Conservation (phyloP, 2,113 vertebrate species). For the Thinocorus orbignyianus region DNA sequence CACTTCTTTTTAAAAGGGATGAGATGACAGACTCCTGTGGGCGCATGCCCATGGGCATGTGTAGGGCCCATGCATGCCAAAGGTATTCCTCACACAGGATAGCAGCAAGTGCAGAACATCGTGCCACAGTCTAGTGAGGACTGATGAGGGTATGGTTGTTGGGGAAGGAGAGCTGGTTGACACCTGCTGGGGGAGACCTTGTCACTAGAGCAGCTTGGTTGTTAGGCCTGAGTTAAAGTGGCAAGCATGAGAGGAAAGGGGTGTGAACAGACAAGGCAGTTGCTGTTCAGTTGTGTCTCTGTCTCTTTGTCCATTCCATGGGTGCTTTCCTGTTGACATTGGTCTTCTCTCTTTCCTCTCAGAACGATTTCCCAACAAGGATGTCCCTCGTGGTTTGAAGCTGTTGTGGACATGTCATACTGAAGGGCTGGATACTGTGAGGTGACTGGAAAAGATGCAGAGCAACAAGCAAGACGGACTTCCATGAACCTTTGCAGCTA, state of each 20-base stretch:
- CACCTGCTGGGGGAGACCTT: not conserved
- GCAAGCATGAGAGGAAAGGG: not conserved
- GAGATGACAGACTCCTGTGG: not conserved
- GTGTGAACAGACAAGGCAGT: not conserved
- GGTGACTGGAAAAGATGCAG: slow-evolving; percentile 32
- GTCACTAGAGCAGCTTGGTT: not conserved
- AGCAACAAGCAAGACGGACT: slow-evolving; percentile 53
- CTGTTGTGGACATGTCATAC: slow-evolving; percentile 32
- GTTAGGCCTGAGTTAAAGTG: not conserved
- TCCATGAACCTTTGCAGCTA: slow-evolving; percentile 34
- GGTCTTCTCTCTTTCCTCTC: slow-evolving; percentile 52
- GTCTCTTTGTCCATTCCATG: not conserved
- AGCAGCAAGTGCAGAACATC: not conserved
- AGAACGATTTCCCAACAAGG: slow-evolving; percentile 83
- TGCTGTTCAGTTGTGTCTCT: not conserved
- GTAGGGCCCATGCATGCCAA: not conserved
- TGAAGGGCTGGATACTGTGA: slow-evolving; percentile 45
- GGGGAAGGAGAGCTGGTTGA: not conserved
- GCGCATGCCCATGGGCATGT: accelerated
- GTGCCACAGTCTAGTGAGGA: not conserved
- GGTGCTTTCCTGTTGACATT: slow-evolving; percentile 16
- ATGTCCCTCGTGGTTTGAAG: slow-evolving; percentile 85
- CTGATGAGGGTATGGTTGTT: not conserved
- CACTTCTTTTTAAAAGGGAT: not conserved
- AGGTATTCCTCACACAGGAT: not conserved